Percentiles rank a stretch among this genome's conserved stretches.
phyloP scores from a whole-genome alignment of 2,888 invertebrate genomes.

The Patella ulyssiponensis region DNA sequence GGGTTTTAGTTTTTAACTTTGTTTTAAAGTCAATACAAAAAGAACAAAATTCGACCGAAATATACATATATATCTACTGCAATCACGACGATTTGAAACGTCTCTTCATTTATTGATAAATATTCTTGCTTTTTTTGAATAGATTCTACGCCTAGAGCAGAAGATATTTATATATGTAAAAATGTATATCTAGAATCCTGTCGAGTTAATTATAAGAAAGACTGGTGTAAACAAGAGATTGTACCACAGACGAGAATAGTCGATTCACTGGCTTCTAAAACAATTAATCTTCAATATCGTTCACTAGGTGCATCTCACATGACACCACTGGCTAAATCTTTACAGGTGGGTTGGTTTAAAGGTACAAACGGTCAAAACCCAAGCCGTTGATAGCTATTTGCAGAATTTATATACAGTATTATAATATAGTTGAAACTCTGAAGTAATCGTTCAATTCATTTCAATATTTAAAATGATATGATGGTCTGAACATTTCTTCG shows the following conservation, averaged over 20 bases:
- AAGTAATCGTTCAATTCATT: too few species aligned
- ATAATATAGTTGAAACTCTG: too few species aligned
- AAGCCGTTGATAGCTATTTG: too few species aligned
- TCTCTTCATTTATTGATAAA: not conserved
- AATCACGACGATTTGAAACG: too few species aligned
- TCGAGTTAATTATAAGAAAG: not conserved
- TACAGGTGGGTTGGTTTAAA: conserved; percentile 17
- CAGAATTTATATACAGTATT: too few species aligned
- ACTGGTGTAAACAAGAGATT: not conserved
- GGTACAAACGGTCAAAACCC: too few species aligned
- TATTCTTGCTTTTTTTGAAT: not conserved
- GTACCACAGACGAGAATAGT: conserved; percentile 14
- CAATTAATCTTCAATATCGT: conserved; percentile 19
- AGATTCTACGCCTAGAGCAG: not conserved
- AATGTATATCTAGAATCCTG: not conserved
- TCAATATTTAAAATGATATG: too few species aligned
- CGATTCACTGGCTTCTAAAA: conserved; percentile 7
- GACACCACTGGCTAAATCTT: conserved; percentile 21
- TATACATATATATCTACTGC: too few species aligned
- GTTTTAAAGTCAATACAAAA: too few species aligned
- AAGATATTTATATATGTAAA: not conserved
- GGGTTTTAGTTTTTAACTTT: too few species aligned
- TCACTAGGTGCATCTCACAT: conserved; percentile 18
- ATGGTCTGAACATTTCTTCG: too few species aligned
- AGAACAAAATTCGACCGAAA: too few species aligned